Evolutionary conservation across 2,797 vertebrate species (phyloP).

Genomic region (Anguilla pacifica): DNA sequence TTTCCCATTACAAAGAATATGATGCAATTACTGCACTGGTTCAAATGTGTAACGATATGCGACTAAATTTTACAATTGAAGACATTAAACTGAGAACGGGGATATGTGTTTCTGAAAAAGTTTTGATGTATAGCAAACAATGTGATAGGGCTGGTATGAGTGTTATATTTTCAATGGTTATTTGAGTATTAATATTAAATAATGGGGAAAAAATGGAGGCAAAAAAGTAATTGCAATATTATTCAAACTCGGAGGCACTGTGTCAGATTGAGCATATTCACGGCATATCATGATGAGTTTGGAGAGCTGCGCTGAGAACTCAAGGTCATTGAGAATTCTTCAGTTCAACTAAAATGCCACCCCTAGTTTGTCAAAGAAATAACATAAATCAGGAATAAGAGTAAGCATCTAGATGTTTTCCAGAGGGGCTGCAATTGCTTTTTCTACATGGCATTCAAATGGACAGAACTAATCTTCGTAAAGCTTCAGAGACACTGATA

Average conservation of each 20-base stretch:
- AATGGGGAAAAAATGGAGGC: neutral
- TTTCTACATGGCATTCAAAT: neutral
- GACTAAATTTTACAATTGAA: neutral
- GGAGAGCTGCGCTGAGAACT: no score
- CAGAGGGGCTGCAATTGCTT: neutral
- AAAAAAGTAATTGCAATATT: neutral
- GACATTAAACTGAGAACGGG: neutral
- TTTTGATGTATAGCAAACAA: neutral
- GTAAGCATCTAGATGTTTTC: neutral
- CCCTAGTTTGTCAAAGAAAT: neutral
- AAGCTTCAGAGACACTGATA: neutral
- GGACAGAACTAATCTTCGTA: neutral
- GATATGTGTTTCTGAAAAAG: neutral
- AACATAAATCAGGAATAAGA: neutral
- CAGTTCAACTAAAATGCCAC: neutral
- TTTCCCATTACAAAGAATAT: neutral
- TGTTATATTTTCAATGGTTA: neutral
- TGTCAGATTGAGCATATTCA: neutral
- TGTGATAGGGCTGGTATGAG: neutral
- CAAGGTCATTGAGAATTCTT: slow-evolving; percentile 14
- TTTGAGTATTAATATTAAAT: neutral
- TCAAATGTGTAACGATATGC: neutral
- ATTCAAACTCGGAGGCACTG: neutral
- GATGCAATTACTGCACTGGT: neutral
- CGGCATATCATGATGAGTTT: neutral